phyloP scores from a whole-genome alignment of 2,888 invertebrate species.

The Choreutis nemorana region DNA sequence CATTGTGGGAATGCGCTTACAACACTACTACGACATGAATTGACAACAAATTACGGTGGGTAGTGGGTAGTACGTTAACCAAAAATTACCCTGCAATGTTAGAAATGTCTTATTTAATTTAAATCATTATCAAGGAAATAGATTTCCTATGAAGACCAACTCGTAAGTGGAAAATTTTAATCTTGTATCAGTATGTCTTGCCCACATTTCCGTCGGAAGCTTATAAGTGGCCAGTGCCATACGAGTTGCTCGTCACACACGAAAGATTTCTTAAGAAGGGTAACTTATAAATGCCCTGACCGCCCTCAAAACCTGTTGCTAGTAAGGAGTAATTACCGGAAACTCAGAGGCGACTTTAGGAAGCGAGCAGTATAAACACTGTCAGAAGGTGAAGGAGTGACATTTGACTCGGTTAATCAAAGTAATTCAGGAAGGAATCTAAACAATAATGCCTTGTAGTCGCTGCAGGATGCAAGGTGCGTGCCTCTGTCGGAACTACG shows the following conservation, averaged over 20 bases:
- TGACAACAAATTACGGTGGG: too few relatives aligned
- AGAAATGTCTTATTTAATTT: too few relatives aligned
- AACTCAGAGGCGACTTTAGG: conserved; percentile 38
- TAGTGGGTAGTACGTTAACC: too few relatives aligned
- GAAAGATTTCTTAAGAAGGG: conserved; percentile 39
- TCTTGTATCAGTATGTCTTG: background rate
- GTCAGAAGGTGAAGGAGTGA: conserved; percentile 47
- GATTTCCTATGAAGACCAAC: too few relatives aligned
- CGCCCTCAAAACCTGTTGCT: conserved; percentile 35
- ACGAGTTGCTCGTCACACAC: conserved; percentile 56
- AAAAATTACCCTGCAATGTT: too few relatives aligned
- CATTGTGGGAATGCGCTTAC: conserved; percentile 34
- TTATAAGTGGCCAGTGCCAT: conserved; percentile 34
- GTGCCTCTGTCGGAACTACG: conserved; percentile 23
- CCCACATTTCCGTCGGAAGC: conserved; percentile 60
- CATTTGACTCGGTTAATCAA: conserved; percentile 60
- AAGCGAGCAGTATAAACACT: conserved; percentile 37
- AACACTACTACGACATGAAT: too few relatives aligned
- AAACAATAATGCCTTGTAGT: conserved; percentile 46
- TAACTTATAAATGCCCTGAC: conserved; percentile 33
- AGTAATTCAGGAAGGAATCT: conserved; percentile 46
- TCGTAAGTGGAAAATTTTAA: too few relatives aligned
- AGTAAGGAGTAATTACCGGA: conserved; percentile 62
- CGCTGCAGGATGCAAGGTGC: conserved; percentile 45
- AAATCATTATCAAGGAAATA: too few relatives aligned